Percentiles rank a stretch among this genome's conserved stretches.
These are phyloP conservation scores for Campaea margaritaria DNA, from an alignment of 2,888 invertebrate genomes.

Conservation along the genomic window DNA sequence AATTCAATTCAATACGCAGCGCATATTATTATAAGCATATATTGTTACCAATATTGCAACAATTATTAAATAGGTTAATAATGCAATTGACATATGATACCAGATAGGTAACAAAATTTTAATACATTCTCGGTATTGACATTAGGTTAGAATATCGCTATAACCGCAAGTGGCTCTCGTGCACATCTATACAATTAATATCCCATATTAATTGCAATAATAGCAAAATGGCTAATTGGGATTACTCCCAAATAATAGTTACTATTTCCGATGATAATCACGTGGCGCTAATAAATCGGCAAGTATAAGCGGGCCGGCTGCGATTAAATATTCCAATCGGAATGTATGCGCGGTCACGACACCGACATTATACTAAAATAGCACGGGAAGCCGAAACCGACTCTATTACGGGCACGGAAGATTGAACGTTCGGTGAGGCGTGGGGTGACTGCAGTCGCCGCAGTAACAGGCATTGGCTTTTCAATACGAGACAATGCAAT, in stretches of 20 bases:
- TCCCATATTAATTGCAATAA: conserved; percentile 19
- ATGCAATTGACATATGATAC: too few species aligned
- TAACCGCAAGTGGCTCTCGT: conserved; percentile 15
- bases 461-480: conserved; percentile 44
- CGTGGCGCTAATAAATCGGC: conserved; percentile 63
- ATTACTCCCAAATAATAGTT: conserved; percentile 30
- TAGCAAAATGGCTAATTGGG: conserved; percentile 4
- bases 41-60: too few species aligned
- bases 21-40: too few species aligned
- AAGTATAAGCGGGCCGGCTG: conserved; percentile 54
- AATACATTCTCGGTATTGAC: not conserved
- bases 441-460: conserved; percentile 36
- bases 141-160: conserved; percentile 12
- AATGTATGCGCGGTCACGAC: conserved; percentile 70
- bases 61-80: too few species aligned
- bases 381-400: conserved; percentile 15
- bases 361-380: conserved; percentile 61
- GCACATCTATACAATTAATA: conserved; percentile 22
- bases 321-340: conserved; percentile 51
- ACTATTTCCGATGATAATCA: conserved; percentile 50
- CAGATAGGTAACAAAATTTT: too few species aligned
- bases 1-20: too few species aligned
- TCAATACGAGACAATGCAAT: conserved; percentile 53
- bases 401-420: conserved; percentile 23
- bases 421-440: conserved; percentile 12